Conservation (phyloP, 2,888 invertebrate genomes). For the Entomobrya proxima region DNA sequence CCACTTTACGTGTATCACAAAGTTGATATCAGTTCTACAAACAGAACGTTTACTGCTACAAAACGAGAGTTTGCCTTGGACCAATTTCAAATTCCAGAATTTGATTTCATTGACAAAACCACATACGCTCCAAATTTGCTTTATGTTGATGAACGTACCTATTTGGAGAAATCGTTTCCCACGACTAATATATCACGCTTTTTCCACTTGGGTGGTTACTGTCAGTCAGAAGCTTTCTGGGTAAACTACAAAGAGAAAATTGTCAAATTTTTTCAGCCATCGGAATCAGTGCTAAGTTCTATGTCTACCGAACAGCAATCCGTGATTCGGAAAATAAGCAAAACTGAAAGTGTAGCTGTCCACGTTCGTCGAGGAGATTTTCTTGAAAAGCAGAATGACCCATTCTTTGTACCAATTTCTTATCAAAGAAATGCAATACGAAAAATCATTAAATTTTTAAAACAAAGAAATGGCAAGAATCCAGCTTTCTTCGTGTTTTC, state of each 20-base stretch:
- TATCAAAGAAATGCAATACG: conserved; percentile 47
- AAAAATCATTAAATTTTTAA: not conserved
- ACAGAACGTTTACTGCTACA: not conserved
- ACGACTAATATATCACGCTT: not conserved
- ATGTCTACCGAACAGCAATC: not conserved
- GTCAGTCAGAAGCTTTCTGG: conserved; percentile 21
- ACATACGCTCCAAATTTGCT: not conserved
- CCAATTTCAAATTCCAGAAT: conserved; percentile 9
- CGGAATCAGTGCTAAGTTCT: not conserved
- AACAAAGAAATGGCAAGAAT: not conserved
- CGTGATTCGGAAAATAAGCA: not conserved
- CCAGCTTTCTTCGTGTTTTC: conserved; percentile 53
- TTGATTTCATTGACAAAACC: not conserved
- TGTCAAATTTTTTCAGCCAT: not conserved
- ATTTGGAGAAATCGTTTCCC: not conserved
- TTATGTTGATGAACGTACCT: not conserved
- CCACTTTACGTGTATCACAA: not conserved
- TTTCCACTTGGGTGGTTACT: not conserved
- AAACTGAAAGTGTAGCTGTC: conserved; percentile 59
- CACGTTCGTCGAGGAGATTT: conserved; percentile 66
- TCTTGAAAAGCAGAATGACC: not conserved
- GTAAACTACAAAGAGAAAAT: not conserved
- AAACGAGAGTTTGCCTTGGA: conserved; percentile 27
- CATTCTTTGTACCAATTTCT: conserved; percentile 11
- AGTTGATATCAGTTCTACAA: not conserved